A percentile compares a stretch with the other conserved stretches of the same genome.
Conservation (phyloP, 2,797 vertebrate species). For the Hoplostethus mediterraneus region DNA sequence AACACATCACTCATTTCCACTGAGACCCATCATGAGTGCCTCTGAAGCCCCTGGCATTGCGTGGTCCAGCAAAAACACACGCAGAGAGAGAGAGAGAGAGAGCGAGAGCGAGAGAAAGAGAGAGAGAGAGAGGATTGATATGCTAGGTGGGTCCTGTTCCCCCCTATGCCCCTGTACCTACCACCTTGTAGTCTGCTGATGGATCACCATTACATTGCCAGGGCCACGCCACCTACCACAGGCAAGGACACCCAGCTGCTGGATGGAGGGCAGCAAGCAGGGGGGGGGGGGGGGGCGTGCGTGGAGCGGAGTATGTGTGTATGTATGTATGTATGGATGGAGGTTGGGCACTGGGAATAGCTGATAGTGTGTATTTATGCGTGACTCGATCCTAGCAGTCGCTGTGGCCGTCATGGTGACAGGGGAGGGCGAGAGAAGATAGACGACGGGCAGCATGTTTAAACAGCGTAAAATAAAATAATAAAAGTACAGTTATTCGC, state of each 20-base stretch:
- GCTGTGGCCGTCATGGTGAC: constrained; percentile 37
- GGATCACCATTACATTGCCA: constrained; percentile 50
- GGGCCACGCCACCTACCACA: constrained; percentile 42
- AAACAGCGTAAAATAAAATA: constrained; percentile 35
- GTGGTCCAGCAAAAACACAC: constrained; percentile 40
- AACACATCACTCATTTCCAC: constrained; percentile 71
- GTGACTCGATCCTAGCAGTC: background rate
- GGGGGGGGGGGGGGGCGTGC: background rate
- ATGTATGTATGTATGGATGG: background rate
- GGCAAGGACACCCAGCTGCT: constrained; percentile 57
- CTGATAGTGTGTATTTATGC: constrained; percentile 5
- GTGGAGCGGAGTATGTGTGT: background rate
- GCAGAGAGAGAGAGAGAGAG: constrained; percentile 5
- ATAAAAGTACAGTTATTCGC: constrained; percentile 11
- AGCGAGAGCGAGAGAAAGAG: too few relatives aligned
- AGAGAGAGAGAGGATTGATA: constrained; percentile 1
- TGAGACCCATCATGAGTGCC: constrained; percentile 65
- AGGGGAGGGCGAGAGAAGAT: constrained; percentile 51
- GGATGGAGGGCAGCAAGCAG: constrained; percentile 14
- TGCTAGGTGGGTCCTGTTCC: constrained; percentile 39
- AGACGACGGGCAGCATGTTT: constrained; percentile 36
- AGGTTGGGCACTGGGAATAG: background rate
- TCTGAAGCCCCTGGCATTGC: constrained; percentile 58
- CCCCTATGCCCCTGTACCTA: constrained; percentile 54
- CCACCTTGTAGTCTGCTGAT: constrained; percentile 62